Conservation (phyloP, 2,888 invertebrate species). For the Boloria selene region DNA sequence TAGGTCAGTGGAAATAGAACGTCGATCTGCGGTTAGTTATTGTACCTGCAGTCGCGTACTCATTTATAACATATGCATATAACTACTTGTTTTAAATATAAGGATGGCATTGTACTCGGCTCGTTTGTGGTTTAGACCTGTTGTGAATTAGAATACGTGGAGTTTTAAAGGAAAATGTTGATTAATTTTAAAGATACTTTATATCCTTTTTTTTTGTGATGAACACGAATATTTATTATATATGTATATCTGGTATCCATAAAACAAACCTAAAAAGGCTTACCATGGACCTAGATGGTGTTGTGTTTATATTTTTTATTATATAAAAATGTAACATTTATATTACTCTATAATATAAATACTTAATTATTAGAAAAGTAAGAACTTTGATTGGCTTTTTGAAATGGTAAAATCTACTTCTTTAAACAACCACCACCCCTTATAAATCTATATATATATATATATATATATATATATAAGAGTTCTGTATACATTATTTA, state of each 20-base stretch:
- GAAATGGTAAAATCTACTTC: too few species aligned
- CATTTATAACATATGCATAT: constrained; percentile 1
- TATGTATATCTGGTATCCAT: too few species aligned
- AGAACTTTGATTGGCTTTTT: too few species aligned
- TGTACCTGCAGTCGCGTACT: constrained; percentile 13
- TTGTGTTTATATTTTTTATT: too few species aligned
- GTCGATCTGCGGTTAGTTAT: constrained; percentile 18
- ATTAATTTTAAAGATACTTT: constrained; percentile 4
- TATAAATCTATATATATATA: too few species aligned
- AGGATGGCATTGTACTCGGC: constrained; percentile 10
- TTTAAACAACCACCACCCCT: too few species aligned
- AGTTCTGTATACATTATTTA: too few species aligned
- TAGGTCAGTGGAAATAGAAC: constrained; percentile 19
- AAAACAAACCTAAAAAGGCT: too few species aligned
- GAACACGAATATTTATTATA: too few species aligned
- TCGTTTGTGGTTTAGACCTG: constrained; percentile 9
- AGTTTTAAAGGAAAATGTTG: constrained; percentile 7
- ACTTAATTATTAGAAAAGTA: background rate
- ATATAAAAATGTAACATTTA: background rate
- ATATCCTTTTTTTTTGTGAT: background rate
- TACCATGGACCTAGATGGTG: too few species aligned
- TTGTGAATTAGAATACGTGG: constrained; percentile 11
- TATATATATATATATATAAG: too few species aligned
- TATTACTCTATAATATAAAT: background rate
- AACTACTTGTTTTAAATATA: constrained; percentile 7